Evolutionary conservation across 2,888 invertebrate genomes (phyloP).

Genomic region (Ophion obscuratus): DNA sequence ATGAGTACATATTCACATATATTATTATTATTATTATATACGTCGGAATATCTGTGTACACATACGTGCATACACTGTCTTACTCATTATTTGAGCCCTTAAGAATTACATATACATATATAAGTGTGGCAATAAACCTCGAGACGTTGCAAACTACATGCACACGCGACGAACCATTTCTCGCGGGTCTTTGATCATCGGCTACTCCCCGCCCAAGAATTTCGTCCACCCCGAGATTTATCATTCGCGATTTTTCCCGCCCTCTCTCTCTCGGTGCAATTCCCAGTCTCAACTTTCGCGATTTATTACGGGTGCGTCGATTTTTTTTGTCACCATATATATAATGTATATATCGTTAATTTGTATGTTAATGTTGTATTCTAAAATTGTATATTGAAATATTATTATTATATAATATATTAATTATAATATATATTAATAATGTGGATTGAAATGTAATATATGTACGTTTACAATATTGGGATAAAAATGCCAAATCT

Average conservation of each 20-base stretch:
- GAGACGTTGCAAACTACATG: constrained; percentile 51
- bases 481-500: too few species aligned
- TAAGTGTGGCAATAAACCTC: constrained; percentile 52
- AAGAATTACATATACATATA: neutral
- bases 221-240: constrained; percentile 30
- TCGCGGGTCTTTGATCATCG: constrained; percentile 41
- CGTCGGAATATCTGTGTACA: neutral
- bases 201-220: neutral
- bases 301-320: neutral
- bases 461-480: too few species aligned
- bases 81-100: neutral
- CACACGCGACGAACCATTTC: constrained; percentile 5
- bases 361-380: too few species aligned
- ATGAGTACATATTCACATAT: neutral
- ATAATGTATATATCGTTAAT: too few species aligned
- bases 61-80: neutral
- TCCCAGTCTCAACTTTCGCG: neutral
- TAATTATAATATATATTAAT: too few species aligned
- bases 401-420: too few species aligned
- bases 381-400: too few species aligned
- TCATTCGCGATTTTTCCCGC: constrained; percentile 31
- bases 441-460: too few species aligned
- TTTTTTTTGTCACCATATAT: too few species aligned
- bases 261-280: neutral
- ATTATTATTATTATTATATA: neutral